Evolutionary conservation across 2,797 vertebrate species (phyloP).

Genomic region (Jordanella pulchra): DNA sequence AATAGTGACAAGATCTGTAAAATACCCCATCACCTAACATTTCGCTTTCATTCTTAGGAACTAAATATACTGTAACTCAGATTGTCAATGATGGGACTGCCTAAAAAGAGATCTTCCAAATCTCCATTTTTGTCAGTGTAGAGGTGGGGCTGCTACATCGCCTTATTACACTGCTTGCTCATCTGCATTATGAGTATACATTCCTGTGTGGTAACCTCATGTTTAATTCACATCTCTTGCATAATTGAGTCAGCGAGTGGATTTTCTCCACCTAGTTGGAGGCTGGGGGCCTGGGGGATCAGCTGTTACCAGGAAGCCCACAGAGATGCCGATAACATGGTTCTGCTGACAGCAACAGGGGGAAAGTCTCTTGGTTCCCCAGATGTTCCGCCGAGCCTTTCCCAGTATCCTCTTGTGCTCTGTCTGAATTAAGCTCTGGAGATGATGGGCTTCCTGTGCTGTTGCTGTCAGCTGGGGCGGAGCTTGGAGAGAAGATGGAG

Average conservation of each 20-base stretch:
- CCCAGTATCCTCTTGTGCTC: conserved; percentile 33
- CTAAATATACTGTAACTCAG: conserved; percentile 1
- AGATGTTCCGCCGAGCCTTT: conserved; percentile 49
- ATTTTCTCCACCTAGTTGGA: conserved; percentile 70
- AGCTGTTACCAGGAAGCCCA: conserved; percentile 69
- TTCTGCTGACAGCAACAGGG: conserved; percentile 22
- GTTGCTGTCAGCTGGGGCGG: conserved; percentile 10
- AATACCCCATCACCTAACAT: conserved; percentile 33
- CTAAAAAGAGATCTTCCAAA: conserved; percentile 9
- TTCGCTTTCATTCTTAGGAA: conserved; percentile 20
- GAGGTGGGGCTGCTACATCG: conserved; percentile 43
- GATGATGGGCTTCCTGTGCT: conserved; percentile 27
- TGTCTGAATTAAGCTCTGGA: conserved; percentile 21
- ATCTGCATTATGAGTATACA: conserved; percentile 48
- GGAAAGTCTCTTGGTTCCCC: conserved; percentile 30
- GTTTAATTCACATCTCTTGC: conserved; percentile 78
- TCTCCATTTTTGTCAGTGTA: conserved; percentile 22
- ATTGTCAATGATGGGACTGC: conserved; percentile 7
- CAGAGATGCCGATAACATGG: conserved; percentile 42
- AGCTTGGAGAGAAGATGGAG: conserved; percentile 20
- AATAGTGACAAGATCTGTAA: conserved; percentile 48
- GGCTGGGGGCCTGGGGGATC: conserved; percentile 62
- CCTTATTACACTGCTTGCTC: conserved; percentile 35
- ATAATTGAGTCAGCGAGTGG: conserved; percentile 76
- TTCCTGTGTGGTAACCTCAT: conserved; percentile 65